A percentile compares a stretch with the other conserved stretches of the same genome.
These are phyloP conservation scores for Gymnobelideus leadbeateri DNA, from an alignment of 2,113 vertebrate species.

Conservation along the genomic window DNA sequence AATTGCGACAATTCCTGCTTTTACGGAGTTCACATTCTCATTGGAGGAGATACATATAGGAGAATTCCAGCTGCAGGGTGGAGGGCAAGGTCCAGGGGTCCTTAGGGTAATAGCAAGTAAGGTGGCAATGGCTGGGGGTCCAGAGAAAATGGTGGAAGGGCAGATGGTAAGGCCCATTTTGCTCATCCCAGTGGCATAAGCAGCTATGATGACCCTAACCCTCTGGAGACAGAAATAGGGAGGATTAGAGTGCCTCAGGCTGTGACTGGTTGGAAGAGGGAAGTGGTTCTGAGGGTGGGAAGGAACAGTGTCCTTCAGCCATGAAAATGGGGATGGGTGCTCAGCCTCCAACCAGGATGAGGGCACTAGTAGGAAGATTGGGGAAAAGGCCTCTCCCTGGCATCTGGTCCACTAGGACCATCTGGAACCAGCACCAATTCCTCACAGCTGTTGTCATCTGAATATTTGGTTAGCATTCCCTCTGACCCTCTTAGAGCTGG, in stretches of 20 bases:
- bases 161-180: not conserved
- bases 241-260: not conserved
- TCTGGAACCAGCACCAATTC: not conserved
- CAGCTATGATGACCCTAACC: not conserved
- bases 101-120: not conserved
- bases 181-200: not conserved
- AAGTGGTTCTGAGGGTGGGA: not conserved
- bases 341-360: not conserved
- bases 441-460: not conserved
- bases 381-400: not conserved
- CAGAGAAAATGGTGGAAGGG: not conserved
- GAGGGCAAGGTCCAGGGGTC: not conserved
- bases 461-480: not conserved
- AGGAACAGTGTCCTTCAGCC: not conserved
- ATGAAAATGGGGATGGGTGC: not conserved
- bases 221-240: not conserved
- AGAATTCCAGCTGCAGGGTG: not conserved
- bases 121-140: not conserved
- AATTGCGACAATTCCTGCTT: not conserved
- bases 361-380: not conserved
- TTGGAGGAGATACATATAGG: not conserved
- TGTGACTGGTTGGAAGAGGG: not conserved
- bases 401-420: not conserved
- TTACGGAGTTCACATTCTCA: not conserved
- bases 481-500: not conserved